Evolutionary conservation across 2,888 invertebrate genomes (phyloP).

Genomic region (Scotopteryx bipunctaria): DNA sequence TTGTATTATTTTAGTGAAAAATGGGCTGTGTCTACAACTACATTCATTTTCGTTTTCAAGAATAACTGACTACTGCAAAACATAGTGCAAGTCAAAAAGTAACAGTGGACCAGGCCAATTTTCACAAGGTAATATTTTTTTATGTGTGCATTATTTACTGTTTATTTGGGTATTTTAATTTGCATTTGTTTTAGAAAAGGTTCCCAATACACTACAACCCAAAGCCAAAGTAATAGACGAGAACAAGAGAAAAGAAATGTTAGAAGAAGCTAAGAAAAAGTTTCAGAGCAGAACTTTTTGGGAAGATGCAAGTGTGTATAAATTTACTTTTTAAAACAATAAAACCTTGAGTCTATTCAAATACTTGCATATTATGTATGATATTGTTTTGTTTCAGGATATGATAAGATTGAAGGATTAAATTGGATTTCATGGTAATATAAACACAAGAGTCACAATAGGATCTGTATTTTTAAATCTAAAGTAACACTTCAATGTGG

Average conservation of each 20-base stretch:
- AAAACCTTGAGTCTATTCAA: too few relatives aligned
- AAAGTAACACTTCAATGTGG: slow-evolving; percentile 58
- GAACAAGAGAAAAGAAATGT: slow-evolving; percentile 47
- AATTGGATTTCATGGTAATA: slow-evolving; percentile 78
- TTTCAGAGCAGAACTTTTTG: slow-evolving; percentile 60
- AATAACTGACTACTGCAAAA: slow-evolving; percentile 43
- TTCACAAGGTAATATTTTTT: slow-evolving; percentile 50
- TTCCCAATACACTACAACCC: background rate
- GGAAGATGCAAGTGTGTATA: slow-evolving; percentile 61
- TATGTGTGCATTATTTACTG: background rate
- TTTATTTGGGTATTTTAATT: background rate
- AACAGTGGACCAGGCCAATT: slow-evolving; percentile 44
- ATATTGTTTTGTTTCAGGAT: slow-evolving; percentile 56
- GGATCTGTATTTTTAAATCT: slow-evolving; percentile 52
- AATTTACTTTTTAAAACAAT: too few relatives aligned
- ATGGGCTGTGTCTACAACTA: slow-evolving; percentile 47
- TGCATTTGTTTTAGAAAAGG: slow-evolving; percentile 36
- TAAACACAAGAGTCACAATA: slow-evolving; percentile 41
- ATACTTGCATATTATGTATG: background rate
- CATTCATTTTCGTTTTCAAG: slow-evolving; percentile 50
- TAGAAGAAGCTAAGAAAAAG: slow-evolving; percentile 54
- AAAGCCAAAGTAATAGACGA: slow-evolving; percentile 51
- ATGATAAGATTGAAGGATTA: slow-evolving; percentile 73
- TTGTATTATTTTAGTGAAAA: slow-evolving; percentile 55
- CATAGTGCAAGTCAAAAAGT: slow-evolving; percentile 18